Percentiles rank a stretch among this genome's conserved stretches.
phyloP scores from a whole-genome alignment of 1,140 invertebrate species.

The Tetragonula clypearis region DNA sequence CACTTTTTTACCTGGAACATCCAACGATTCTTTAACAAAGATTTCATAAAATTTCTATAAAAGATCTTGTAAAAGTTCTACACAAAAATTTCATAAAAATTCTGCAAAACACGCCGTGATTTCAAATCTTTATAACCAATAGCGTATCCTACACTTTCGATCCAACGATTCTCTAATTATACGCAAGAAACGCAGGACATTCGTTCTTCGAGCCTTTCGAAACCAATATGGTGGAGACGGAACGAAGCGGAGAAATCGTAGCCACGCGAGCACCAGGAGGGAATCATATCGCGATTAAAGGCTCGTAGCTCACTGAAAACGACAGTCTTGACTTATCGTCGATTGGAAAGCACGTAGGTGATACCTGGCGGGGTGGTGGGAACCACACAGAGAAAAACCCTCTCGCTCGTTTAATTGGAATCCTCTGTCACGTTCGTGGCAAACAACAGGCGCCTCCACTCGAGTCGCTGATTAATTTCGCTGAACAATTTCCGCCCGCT shows the following conservation, averaged over 20 bases:
- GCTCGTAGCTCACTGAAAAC: slow-evolving; percentile 46
- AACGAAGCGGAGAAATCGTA: slow-evolving; percentile 5
- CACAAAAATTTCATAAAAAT: not conserved
- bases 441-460: not conserved
- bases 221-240: not conserved
- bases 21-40: not conserved
- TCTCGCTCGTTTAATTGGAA: slow-evolving; percentile 42
- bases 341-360: slow-evolving; percentile 41
- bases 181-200: not conserved
- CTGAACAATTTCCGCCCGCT: slow-evolving; percentile 16
- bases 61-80: not conserved
- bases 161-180: not conserved
- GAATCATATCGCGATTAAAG: slow-evolving; percentile 52
- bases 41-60: too few relatives aligned
- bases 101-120: not conserved
- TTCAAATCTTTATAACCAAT: not conserved
- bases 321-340: slow-evolving; percentile 45
- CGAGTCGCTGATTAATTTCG: slow-evolving; percentile 39
- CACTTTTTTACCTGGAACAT: not conserved
- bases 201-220: not conserved
- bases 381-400: slow-evolving; percentile 17
- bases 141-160: not conserved
- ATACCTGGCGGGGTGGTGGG: slow-evolving; percentile 8
- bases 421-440: slow-evolving; percentile 19
- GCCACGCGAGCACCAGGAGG: slow-evolving; percentile 9